These are phyloP conservation scores for Tachypleus tridentatus DNA, from an alignment of 1,140 invertebrate species.

Conservation along the genomic window DNA sequence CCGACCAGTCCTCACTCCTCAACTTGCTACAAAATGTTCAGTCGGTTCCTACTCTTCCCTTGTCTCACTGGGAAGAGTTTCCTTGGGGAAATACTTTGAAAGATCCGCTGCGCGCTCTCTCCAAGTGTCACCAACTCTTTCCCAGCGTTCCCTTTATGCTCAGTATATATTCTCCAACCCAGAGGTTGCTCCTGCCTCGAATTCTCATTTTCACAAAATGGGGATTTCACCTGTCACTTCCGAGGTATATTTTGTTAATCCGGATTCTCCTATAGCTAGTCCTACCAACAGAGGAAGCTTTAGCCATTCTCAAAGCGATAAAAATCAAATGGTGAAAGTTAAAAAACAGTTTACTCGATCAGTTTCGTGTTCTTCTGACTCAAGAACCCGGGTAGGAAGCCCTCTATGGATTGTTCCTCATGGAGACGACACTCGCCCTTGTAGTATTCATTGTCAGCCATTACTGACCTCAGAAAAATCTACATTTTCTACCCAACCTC, in stretches of 20 bases:
- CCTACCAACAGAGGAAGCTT: slow-evolving; percentile 1
- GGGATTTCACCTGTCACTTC: slow-evolving; percentile 19
- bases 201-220: slow-evolving; percentile 8
- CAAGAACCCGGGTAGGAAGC: no score
- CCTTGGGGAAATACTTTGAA: slow-evolving; percentile 13
- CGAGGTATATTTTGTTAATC: slow-evolving; percentile 22
- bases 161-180: slow-evolving; percentile 22
- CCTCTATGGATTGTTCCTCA: neutral
- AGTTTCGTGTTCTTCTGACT: no score
- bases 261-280: slow-evolving; percentile 17
- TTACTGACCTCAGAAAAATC: neutral
- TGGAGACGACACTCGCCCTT: slow-evolving; percentile 10
- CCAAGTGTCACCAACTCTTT: slow-evolving; percentile 19
- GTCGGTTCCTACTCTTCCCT: slow-evolving; percentile 19
- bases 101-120: slow-evolving; percentile 16
- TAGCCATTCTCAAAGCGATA: neutral
- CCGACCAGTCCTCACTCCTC: slow-evolving; percentile 14
- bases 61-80: slow-evolving; percentile 16
- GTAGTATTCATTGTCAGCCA: slow-evolving; percentile 17
- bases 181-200: slow-evolving; percentile 13
- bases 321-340: neutral
- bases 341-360: neutral
- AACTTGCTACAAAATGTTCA: slow-evolving; percentile 14
- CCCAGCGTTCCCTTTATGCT: slow-evolving; percentile 23
- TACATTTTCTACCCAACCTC: neutral